A percentile compares a stretch with the other conserved stretches of the same genome.
phyloP scores from a whole-genome alignment of 2,888 invertebrate genomes.

The Homarus gammarus region DNA sequence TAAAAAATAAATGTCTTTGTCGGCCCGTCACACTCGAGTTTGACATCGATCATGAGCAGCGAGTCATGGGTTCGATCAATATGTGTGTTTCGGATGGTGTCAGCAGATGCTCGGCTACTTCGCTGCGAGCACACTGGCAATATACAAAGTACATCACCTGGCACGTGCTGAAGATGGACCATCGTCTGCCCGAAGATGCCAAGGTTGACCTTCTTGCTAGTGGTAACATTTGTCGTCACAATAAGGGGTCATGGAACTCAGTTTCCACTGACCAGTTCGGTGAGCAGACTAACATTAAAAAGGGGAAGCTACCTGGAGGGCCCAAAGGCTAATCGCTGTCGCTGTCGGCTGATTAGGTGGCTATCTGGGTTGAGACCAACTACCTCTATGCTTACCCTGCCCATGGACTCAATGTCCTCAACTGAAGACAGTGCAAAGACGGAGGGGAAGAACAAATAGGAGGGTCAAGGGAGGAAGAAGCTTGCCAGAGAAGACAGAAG shows the following conservation, averaged over 20 bases:
- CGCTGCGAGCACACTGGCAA: neutral
- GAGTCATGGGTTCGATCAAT: conserved; percentile 33
- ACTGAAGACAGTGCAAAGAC: no score
- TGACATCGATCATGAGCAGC: conserved; percentile 18
- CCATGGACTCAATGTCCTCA: no score
- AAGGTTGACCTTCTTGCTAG: conserved; percentile 38
- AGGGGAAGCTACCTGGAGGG: conserved; percentile 21
- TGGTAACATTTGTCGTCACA: conserved; percentile 11
- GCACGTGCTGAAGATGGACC: conserved; percentile 27
- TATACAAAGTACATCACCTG: conserved; percentile 3
- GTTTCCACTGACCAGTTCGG: conserved; percentile 27
- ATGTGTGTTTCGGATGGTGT: conserved; percentile 7
- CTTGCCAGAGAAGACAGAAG: no score
- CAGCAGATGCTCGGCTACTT: conserved; percentile 14
- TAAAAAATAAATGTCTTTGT: no score
- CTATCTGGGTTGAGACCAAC: no score
- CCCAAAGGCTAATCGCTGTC: conserved; percentile 19
- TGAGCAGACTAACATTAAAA: neutral
- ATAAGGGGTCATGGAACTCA: conserved; percentile 42
- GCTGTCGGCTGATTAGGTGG: no score
- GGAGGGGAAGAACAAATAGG: no score
- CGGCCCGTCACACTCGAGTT: neutral
- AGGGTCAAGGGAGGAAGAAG: no score
- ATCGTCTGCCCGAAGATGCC: conserved; percentile 24
- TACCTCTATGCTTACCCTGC: no score